Conservation (phyloP, 2,888 invertebrate species). For the Sialis fuliginosa region DNA sequence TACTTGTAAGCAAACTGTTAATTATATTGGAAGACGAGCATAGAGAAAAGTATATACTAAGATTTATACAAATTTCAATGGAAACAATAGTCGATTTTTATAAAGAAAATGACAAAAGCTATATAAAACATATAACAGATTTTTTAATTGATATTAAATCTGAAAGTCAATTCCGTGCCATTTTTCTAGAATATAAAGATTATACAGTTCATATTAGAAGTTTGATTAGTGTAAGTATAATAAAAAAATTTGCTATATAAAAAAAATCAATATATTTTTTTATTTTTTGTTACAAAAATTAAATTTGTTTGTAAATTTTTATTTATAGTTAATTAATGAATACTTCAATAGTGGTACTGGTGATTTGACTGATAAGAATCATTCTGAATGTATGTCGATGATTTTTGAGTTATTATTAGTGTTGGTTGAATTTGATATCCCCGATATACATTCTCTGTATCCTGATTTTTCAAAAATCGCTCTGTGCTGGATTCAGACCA, state of each 20-base stretch:
- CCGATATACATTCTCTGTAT: constrained; percentile 23
- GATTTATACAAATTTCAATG: constrained; percentile 30
- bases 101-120: constrained; percentile 24
- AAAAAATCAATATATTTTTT: neutral
- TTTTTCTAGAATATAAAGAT: constrained; percentile 12
- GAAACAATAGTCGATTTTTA: constrained; percentile 28
- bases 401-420: constrained; percentile 31
- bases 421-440: constrained; percentile 25
- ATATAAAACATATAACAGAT: constrained; percentile 31
- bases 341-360: neutral
- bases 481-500: constrained; percentile 29
- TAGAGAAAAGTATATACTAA: constrained; percentile 26
- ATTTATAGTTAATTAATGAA: neutral
- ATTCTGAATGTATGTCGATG: constrained; percentile 29
- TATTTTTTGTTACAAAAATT: neutral
- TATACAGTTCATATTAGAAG: constrained; percentile 23
- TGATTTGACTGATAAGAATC: constrained; percentile 9
- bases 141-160: constrained; percentile 32
- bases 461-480: constrained; percentile 24
- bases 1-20: constrained; percentile 34
- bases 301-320: neutral
- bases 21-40: constrained; percentile 32
- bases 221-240: constrained; percentile 19
- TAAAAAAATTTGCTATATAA: neutral
- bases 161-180: constrained; percentile 15